Conservation (phyloP, 2,888 invertebrate species). For the Caenorhabditis sinica region DNA sequence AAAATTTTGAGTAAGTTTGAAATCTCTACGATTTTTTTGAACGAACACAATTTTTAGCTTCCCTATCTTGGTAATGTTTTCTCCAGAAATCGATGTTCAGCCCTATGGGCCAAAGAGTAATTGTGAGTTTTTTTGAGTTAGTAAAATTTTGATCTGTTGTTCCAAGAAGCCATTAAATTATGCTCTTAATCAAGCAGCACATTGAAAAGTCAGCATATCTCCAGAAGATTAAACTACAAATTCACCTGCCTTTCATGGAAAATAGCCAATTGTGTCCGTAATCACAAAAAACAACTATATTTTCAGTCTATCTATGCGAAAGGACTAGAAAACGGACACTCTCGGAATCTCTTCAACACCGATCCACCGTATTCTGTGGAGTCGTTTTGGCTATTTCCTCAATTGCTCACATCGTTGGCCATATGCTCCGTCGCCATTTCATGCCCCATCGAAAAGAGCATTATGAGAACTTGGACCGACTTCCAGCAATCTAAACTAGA, state of each 20-base stretch:
- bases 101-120: conserved; percentile 81
- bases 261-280: background rate
- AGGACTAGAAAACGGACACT: conserved; percentile 79
- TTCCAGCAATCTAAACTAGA: conserved; percentile 40
- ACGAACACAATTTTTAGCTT: conserved; percentile 50
- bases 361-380: conserved; percentile 80
- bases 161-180: background rate
- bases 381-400: conserved; percentile 79
- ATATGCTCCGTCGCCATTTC: conserved; percentile 76
- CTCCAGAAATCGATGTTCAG: conserved; percentile 81
- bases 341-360: conserved; percentile 78
- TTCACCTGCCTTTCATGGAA: conserved; percentile 3
- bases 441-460: conserved; percentile 77
- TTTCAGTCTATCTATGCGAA: conserved; percentile 81
- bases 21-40: background rate
- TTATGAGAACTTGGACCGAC: conserved; percentile 71
- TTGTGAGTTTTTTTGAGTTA: conserved; percentile 67
- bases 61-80: conserved; percentile 77
- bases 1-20: conserved; percentile 70
- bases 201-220: background rate
- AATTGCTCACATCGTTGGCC: conserved; percentile 76
- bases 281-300: background rate
- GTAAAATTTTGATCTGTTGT: background rate
- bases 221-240: background rate
- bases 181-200: background rate